Conservation (phyloP, 2,888 invertebrate genomes). For the Pristionchus maxplancki region DNA sequence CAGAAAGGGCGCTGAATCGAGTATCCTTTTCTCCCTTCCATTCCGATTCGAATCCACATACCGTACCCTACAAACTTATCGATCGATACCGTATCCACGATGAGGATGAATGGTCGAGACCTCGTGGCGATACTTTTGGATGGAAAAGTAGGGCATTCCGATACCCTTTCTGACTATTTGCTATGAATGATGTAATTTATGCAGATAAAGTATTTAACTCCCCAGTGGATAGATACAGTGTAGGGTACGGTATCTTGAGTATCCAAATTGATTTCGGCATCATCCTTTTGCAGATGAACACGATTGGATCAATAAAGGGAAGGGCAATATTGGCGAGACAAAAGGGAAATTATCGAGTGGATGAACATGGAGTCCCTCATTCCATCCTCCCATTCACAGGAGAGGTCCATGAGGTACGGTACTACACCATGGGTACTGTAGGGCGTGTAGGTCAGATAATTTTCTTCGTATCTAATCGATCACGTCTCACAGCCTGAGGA, state of each 20-base stretch:
- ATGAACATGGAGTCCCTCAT: constrained; percentile 36
- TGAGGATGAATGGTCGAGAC: constrained; percentile 38
- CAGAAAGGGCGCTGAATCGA: not conserved
- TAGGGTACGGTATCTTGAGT: not conserved
- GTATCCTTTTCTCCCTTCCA: not conserved
- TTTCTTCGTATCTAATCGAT: not conserved
- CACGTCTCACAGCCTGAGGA: not conserved
- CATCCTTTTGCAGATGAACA: not conserved
- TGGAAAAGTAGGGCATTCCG: constrained; percentile 18
- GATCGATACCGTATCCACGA: constrained; percentile 44
- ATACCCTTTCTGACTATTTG: constrained; percentile 23
- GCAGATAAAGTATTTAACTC: not conserved
- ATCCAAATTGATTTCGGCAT: not conserved
- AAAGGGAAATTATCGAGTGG: constrained; percentile 39
- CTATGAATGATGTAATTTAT: constrained; percentile 27
- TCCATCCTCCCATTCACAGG: constrained; percentile 30
- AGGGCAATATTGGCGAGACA: constrained; percentile 18
- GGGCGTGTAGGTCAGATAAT: not conserved
- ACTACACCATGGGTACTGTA: not conserved
- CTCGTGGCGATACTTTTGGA: constrained; percentile 11
- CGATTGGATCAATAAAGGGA: constrained; percentile 42
- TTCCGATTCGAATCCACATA: not conserved
- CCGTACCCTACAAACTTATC: constrained; percentile 28
- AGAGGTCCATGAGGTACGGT: constrained; percentile 32
- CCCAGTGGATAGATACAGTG: not conserved